Evolutionary conservation across 1,140 invertebrate species (phyloP), one percentile per base, ranked within the genome.

Genomic region (Bilobella aurantiaca): DNA sequence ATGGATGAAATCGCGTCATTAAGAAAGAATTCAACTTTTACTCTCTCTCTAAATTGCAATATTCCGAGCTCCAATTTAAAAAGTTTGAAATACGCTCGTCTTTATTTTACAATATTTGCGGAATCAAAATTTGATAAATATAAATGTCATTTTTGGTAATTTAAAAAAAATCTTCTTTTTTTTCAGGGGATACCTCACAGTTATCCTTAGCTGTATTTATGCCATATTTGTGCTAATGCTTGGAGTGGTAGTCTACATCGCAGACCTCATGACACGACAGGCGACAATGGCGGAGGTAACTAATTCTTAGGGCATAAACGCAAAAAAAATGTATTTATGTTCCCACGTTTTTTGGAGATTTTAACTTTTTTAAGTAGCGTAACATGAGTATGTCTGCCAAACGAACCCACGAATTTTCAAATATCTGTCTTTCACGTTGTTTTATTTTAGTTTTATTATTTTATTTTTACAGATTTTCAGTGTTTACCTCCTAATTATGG

Each of bases 161-260:
- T n/a, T n/a, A n/a, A n/a, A n/a, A n/a, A n/a, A 8, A 42, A 42
- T 53, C 49, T 14, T 14, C 25, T 23, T 18, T 53, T 53, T 53
- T 53, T 79, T 63, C 78, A 85, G 84, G 64, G 77, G 78, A 68
- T 80, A 81, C 71, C 68, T 85, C 46, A 80, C 82, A 1, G 76
- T 79, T n/a, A 80, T 83, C 32, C 66, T 81, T 29, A 85, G 84
- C 72, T 80, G 79, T 64, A 82, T 86, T 59, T 87, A 87, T 72
- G 84, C 84, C 58, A 78, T 86, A 47, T 81, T 86, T 67, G 75
- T 87, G 61, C 79, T 87, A 3, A 85, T 84, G 31, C 72, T 86
- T 14, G 86, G 85, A 47, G 67, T 84, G 1, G 83, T 86, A 21
- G 79, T 86, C 23, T 84, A 83, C 73, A 71, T 86, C 30, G 79